Conservation (phyloP, 2,113 vertebrate genomes). For the Hirundichthys speculiger region DNA sequence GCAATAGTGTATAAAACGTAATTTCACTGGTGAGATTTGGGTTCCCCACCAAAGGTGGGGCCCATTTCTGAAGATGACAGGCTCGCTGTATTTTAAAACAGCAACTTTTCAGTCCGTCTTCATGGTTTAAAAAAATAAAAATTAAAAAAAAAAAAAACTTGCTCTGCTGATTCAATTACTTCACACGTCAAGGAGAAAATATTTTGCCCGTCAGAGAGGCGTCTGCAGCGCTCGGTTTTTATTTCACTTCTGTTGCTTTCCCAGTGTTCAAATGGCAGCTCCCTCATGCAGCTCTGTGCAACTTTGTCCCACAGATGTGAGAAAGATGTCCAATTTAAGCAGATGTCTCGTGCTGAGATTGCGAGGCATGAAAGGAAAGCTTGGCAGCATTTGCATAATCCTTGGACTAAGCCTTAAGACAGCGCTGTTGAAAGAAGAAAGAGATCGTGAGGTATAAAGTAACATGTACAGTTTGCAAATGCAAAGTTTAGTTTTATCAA, state of each 20-base stretch:
- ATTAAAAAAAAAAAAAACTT: constrained; percentile 6
- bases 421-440: constrained; percentile 52
- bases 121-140: no score
- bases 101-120: constrained; percentile 53
- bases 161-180: constrained; percentile 47
- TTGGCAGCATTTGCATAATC: constrained; percentile 67
- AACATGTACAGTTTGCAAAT: constrained; percentile 74
- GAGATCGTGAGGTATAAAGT: constrained; percentile 57
- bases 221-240: constrained; percentile 28
- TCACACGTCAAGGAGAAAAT: constrained; percentile 17
- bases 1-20: constrained; percentile 74
- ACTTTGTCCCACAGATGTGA: constrained; percentile 61
- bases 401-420: constrained; percentile 59
- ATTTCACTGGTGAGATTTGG: constrained; percentile 30
- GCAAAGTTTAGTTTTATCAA: constrained; percentile 73
- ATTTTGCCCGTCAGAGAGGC: constrained; percentile 27
- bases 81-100: constrained; percentile 48
- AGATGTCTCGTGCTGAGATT: constrained; percentile 58
- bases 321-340: constrained; percentile 62
- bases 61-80: constrained; percentile 32
- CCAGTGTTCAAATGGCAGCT: constrained; percentile 68
- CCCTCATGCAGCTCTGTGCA: constrained; percentile 57
- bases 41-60: constrained; percentile 14
- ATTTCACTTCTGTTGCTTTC: constrained; percentile 47
- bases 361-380: constrained; percentile 47